Evolutionary conservation across 2,797 vertebrate genomes (phyloP).

Genomic region (Sebastes trivittatus): DNA sequence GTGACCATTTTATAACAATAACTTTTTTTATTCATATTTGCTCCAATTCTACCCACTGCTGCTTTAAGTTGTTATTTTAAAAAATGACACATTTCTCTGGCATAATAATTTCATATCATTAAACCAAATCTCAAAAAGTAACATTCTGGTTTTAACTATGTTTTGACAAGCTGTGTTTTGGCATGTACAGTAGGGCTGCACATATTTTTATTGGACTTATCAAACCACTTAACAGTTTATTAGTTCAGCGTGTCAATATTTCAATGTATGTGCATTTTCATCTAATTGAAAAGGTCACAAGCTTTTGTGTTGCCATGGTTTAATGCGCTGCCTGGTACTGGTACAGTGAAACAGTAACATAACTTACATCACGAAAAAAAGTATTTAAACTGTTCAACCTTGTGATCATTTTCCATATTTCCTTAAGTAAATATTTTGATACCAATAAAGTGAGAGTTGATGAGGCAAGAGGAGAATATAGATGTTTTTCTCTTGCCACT

Average conservation of each 20-base stretch:
- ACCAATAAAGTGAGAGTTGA: neutral
- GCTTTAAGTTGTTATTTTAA: too few relatives aligned
- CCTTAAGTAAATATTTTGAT: neutral
- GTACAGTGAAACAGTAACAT: neutral
- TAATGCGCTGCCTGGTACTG: neutral
- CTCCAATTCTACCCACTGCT: fast-evolving
- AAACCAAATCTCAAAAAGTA: fast-evolving
- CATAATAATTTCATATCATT: too few relatives aligned
- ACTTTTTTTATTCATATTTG: too few relatives aligned
- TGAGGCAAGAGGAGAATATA: neutral
- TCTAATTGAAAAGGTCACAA: too few relatives aligned
- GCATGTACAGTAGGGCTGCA: too few relatives aligned
- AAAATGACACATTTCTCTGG: too few relatives aligned
- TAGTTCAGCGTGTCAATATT: too few relatives aligned
- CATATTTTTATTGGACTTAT: too few relatives aligned
- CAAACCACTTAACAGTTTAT: too few relatives aligned
- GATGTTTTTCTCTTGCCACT: neutral
- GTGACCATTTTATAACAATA: fast-evolving
- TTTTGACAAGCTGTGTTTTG: too few relatives aligned
- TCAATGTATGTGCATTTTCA: too few relatives aligned
- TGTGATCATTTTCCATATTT: neutral
- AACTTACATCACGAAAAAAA: neutral
- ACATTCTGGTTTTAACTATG: too few relatives aligned
- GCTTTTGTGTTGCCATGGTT: neutral
- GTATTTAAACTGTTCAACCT: neutral